phyloP scores from a whole-genome alignment of 92 coral and sea anemone species.

The Isaurus tuberculatus region DNA sequence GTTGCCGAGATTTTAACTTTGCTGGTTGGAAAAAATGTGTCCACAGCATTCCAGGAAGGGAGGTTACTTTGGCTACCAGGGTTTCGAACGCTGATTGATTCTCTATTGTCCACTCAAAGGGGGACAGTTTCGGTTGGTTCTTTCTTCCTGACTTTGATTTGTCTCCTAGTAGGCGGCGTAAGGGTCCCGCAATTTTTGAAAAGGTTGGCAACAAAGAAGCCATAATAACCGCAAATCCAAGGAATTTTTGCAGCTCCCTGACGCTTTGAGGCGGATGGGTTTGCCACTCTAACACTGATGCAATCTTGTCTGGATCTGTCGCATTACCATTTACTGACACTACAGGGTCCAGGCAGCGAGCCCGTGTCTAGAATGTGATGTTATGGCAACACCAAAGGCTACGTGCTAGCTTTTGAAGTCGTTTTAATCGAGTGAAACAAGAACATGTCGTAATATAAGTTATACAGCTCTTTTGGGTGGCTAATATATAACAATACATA shows the following conservation, averaged over 20 bases:
- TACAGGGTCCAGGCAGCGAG: conserved; percentile 50
- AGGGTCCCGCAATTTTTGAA: conserved; percentile 42
- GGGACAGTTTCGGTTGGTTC: not conserved
- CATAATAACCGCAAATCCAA: conserved; percentile 57
- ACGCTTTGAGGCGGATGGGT: not conserved
- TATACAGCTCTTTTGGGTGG: too few species aligned
- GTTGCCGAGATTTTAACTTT: too few species aligned
- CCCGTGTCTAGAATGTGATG: too few species aligned
- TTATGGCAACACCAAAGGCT: too few species aligned
- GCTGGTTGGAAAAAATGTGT: too few species aligned
- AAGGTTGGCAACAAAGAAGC: conserved; percentile 49
- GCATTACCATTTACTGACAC: conserved; percentile 46
- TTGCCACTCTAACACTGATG: conserved; percentile 44
- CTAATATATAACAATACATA: too few species aligned
- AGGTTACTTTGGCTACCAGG: conserved; percentile 28
- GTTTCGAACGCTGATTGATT: conserved; percentile 58
- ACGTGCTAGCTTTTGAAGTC: too few species aligned
- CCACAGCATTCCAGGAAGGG: too few species aligned
- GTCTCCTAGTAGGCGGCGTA: conserved; percentile 25
- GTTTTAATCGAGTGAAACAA: too few species aligned
- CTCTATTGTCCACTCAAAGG: conserved; percentile 40
- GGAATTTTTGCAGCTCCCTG: conserved; percentile 45
- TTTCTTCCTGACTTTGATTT: not conserved
- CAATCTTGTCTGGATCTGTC: conserved; percentile 56
- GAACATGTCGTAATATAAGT: too few species aligned